A percentile compares a stretch with the other conserved stretches of the same genome.
These are phyloP conservation scores for Aphelocoma californica DNA, from an alignment of 2,797 vertebrate species.

Conservation along the genomic window DNA sequence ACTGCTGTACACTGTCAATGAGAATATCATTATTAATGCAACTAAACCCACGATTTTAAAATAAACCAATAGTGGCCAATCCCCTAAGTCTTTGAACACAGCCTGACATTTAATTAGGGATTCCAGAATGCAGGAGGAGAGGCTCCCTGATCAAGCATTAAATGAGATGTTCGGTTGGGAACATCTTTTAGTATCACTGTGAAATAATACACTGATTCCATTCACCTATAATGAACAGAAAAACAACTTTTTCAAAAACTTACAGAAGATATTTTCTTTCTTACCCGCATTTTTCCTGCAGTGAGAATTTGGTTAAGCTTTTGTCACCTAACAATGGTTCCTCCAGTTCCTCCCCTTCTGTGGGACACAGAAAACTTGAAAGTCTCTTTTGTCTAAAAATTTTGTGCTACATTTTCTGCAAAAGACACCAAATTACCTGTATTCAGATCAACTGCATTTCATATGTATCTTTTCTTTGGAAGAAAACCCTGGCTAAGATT, in stretches of 20 bases:
- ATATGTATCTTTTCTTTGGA: background rate
- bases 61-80: background rate
- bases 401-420: background rate
- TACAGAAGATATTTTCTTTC: background rate
- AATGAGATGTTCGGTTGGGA: background rate
- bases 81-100: background rate
- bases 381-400: background rate
- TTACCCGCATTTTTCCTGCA: background rate
- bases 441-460: background rate
- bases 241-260: background rate
- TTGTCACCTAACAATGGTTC: background rate
- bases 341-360: background rate
- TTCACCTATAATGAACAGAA: background rate
- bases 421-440: background rate
- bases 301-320: background rate
- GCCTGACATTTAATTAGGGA: background rate
- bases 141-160: background rate
- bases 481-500: background rate
- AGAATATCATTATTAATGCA: background rate
- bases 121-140: background rate
- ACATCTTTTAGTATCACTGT: background rate
- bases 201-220: background rate
- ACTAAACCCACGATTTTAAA: background rate
- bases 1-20: background rate
- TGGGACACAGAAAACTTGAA: background rate